These are phyloP conservation scores for Halocynthia roretzi DNA, from an alignment of 23 tunicate genomes.

Conservation along the genomic window DNA sequence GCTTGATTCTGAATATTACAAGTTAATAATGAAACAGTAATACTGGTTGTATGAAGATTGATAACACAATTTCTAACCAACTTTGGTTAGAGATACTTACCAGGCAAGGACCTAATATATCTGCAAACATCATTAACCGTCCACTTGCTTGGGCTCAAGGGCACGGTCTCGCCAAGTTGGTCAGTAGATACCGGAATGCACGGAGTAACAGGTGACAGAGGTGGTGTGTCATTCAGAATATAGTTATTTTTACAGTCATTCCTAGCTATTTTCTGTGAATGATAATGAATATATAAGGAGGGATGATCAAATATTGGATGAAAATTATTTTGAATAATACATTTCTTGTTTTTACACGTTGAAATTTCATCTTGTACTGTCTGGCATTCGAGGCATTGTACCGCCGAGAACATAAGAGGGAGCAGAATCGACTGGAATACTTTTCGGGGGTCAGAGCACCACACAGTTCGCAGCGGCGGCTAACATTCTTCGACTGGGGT, in stretches of 20 bases:
- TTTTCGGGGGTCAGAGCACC: conserved; percentile 1
- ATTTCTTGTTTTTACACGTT: too few relatives aligned
- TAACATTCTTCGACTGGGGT: too few relatives aligned
- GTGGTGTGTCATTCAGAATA: neutral
- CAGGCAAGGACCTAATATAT: conserved; percentile 58
- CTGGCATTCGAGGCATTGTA: conserved; percentile 12
- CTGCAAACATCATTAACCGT: conserved; percentile 76
- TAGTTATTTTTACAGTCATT: too few relatives aligned
- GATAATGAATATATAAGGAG: too few relatives aligned
- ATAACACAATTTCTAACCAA: too few relatives aligned
- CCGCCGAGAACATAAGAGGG: conserved; percentile 8
- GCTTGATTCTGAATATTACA: neutral
- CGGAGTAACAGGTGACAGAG: conserved; percentile 9
- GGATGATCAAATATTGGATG: too few relatives aligned
- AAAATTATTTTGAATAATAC: too few relatives aligned
- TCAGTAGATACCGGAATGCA: neutral
- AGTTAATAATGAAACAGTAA: too few relatives aligned
- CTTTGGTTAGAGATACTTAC: neutral
- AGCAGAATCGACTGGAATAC: conserved; percentile 10
- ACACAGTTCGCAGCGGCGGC: conserved; percentile 10
- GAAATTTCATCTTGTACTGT: too few relatives aligned
- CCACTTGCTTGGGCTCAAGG: conserved; percentile 43
- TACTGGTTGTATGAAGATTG: too few relatives aligned
- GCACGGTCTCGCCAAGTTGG: conserved; percentile 5
- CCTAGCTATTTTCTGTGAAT: too few relatives aligned